These are phyloP conservation scores for Leucoraja erinaceus DNA, from an alignment of 2,113 vertebrate species.

Conservation along the genomic window DNA sequence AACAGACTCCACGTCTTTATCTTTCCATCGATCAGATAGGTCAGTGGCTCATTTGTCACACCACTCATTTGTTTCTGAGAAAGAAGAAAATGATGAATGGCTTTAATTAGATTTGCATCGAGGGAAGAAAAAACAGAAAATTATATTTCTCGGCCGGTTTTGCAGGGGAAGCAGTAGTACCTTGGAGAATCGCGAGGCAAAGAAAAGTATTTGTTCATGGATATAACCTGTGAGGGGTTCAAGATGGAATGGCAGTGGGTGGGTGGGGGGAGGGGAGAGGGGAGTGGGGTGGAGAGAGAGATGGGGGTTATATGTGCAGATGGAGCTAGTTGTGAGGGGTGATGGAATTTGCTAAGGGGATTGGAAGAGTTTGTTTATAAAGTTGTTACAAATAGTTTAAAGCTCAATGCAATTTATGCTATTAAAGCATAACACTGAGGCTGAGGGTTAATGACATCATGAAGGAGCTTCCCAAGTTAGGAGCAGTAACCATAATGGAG, in stretches of 20 bases:
- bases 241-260: not conserved
- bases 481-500: not conserved
- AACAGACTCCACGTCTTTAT: constrained; percentile 54
- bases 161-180: constrained; percentile 47
- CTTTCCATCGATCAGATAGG: constrained; percentile 52
- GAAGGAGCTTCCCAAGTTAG: not conserved
- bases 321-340: too few species aligned
- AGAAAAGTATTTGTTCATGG: constrained; percentile 40
- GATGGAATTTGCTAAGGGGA: too few species aligned
- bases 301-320: too few species aligned
- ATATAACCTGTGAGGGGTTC: not conserved
- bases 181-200: constrained; percentile 47
- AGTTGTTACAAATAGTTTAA: not conserved
- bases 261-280: too few species aligned
- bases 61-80: constrained; percentile 41
- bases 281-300: too few species aligned
- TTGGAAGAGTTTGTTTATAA: not conserved
- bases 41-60: constrained; percentile 54
- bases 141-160: constrained; percentile 46
- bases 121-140: constrained; percentile 42
- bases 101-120: constrained; percentile 51
- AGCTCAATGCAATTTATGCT: not conserved
- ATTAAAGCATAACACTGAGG: not conserved
- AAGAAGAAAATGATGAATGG: constrained; percentile 54
- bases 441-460: too few species aligned